These are phyloP conservation scores for Scolanthus callimorphus DNA, from an alignment of 92 coral and sea anemone species.

Conservation along the genomic window DNA sequence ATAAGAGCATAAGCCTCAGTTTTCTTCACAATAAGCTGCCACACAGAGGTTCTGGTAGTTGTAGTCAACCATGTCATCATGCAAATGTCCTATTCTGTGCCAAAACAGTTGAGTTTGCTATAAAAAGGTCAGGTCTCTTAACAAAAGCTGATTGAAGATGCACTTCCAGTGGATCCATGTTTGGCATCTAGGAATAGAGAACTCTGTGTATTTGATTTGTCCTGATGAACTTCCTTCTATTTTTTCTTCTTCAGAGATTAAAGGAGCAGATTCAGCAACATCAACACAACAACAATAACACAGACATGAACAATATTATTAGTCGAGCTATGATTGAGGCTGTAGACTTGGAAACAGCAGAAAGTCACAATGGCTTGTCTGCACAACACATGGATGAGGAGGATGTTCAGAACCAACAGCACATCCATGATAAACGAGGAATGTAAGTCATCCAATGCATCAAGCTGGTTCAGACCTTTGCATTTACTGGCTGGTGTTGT, in stretches of 20 bases:
- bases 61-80: no score
- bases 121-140: no score
- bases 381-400: no score
- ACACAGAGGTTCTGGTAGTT: no score
- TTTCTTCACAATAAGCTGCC: no score
- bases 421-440: neutral
- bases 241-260: slow-evolving; percentile 55
- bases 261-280: slow-evolving; percentile 91
- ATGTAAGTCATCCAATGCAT: neutral
- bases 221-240: neutral
- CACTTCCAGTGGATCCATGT: no score
- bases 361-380: slow-evolving; percentile 56
- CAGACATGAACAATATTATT: slow-evolving; percentile 59
- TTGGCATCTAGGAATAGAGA: no score
- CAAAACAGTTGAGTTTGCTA: no score
- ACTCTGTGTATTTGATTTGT: no score
- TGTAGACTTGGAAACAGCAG: slow-evolving; percentile 81
- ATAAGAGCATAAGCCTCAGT: no score
- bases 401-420: neutral
- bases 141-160: no score
- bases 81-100: no score
- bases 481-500: neutral
- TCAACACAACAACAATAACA: slow-evolving; percentile 62
- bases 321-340: slow-evolving; percentile 98
- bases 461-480: neutral